These are phyloP conservation scores for Lutjanus erythropterus DNA, from an alignment of 2,113 vertebrate genomes.

Conservation along the genomic window DNA sequence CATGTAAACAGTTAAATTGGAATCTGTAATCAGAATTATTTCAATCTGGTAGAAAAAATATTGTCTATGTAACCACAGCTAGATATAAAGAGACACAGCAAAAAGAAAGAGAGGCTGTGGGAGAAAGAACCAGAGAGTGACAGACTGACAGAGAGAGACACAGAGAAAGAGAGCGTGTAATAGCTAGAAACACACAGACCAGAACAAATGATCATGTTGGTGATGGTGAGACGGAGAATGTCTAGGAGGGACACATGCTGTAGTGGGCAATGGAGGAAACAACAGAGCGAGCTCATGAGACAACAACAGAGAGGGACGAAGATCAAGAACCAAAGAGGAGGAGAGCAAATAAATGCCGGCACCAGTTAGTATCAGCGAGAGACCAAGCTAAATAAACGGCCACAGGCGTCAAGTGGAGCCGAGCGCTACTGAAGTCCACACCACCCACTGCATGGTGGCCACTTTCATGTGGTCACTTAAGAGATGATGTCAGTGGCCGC, in stretches of 20 bases:
- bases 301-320: not conserved
- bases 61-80: too few species aligned
- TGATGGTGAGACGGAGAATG: slow-evolving; percentile 22
- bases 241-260: slow-evolving; percentile 24
- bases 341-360: slow-evolving; percentile 59
- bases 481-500: slow-evolving; percentile 73
- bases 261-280: slow-evolving; percentile 14
- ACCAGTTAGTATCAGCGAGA: slow-evolving; percentile 52
- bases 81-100: not conserved
- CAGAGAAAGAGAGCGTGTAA: slow-evolving; percentile 31
- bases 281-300: slow-evolving; percentile 6
- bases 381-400: slow-evolving; percentile 71
- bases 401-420: slow-evolving; percentile 69
- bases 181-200: slow-evolving; percentile 31
- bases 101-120: not conserved
- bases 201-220: slow-evolving; percentile 44
- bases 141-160: not conserved
- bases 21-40: too few species aligned
- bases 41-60: too few species aligned
- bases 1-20: too few species aligned
- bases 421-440: slow-evolving; percentile 63
- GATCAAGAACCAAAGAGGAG: slow-evolving; percentile 10
- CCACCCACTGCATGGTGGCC: slow-evolving; percentile 66
- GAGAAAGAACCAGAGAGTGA: not conserved
- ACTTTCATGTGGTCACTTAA: slow-evolving; percentile 75